Evolutionary conservation across 92 coral and sea anemone species (phyloP).

Genomic region (Phymanthus crucifer): DNA sequence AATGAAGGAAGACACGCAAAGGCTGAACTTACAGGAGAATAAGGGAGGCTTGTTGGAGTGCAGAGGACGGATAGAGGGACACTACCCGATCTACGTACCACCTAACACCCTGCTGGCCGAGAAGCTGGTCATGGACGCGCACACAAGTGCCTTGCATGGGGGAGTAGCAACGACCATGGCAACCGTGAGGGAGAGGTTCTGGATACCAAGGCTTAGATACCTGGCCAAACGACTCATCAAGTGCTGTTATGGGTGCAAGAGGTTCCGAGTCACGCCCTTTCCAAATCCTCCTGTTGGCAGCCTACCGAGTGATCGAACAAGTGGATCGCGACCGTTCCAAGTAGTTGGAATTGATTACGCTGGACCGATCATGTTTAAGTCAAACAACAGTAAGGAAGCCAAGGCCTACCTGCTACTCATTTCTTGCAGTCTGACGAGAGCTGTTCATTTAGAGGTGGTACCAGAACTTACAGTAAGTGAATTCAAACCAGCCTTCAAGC

Average conservation of each 20-base stretch:
- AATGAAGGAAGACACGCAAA: not conserved
- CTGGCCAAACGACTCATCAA: conserved; percentile 40
- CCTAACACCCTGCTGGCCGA: conserved; percentile 22
- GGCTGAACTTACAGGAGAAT: conserved; percentile 6
- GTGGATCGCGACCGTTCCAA: conserved; percentile 22
- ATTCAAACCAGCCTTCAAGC: conserved; percentile 35
- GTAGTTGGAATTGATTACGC: conserved; percentile 42
- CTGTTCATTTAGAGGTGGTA: conserved; percentile 29
- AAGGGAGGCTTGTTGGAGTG: conserved; percentile 43
- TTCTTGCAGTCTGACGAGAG: conserved; percentile 42
- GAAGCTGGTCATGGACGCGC: conserved; percentile 45
- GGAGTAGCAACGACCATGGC: conserved; percentile 53
- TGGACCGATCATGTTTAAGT: conserved; percentile 27
- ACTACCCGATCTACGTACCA: conserved; percentile 54
- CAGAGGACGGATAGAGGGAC: conserved; percentile 55
- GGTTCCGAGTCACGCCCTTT: conserved; percentile 31
- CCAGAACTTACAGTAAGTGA: conserved; percentile 24
- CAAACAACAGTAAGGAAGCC: conserved; percentile 12
- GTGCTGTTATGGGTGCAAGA: conserved; percentile 39
- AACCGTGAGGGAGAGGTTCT: conserved; percentile 27
- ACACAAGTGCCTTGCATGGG: conserved; percentile 39
- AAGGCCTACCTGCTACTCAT: conserved; percentile 3
- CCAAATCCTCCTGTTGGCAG: conserved; percentile 35
- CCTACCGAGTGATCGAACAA: conserved; percentile 27
- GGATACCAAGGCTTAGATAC: conserved; percentile 55